Conservation (phyloP, 53 echinoderm and acorn worm genomes). For the Temnopleurus reevesii region DNA sequence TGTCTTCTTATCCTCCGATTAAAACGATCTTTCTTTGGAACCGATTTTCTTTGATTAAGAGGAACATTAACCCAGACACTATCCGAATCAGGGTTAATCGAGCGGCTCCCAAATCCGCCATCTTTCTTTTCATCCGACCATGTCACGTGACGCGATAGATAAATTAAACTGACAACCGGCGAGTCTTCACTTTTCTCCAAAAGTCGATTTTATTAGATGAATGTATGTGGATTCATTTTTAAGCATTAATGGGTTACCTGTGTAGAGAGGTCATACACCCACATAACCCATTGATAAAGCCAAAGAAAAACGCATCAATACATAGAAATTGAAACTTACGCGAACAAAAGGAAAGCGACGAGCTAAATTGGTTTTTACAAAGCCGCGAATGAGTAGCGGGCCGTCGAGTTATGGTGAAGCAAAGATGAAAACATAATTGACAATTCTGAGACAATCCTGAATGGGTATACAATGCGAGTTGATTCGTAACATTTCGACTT, state of each 20-base stretch:
- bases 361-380: conserved; percentile 45
- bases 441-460: conserved; percentile 40
- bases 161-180: conserved; percentile 34
- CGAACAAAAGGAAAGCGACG: conserved; percentile 50
- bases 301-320: conserved; percentile 29
- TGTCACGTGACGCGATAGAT: neutral
- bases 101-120: neutral
- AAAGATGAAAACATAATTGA: conserved; percentile 27
- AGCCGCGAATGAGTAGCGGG: neutral
- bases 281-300: neutral
- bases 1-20: neutral
- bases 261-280: conserved; percentile 38
- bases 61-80: conserved; percentile 24
- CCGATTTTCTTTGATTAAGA: conserved; percentile 2
- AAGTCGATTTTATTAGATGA: conserved; percentile 50
- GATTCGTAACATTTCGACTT: neutral
- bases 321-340: conserved; percentile 58
- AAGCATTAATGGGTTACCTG: conserved; percentile 10
- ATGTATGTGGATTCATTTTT: conserved; percentile 2
- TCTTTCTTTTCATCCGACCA: neutral
- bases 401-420: neutral
- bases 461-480: neutral
- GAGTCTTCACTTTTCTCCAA: neutral
- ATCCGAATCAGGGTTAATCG: neutral
- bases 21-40: conserved; percentile 15